phyloP scores from a whole-genome alignment of 30 jellyfish, hydroid and myxozoan species.

The Aurelia aurita region DNA sequence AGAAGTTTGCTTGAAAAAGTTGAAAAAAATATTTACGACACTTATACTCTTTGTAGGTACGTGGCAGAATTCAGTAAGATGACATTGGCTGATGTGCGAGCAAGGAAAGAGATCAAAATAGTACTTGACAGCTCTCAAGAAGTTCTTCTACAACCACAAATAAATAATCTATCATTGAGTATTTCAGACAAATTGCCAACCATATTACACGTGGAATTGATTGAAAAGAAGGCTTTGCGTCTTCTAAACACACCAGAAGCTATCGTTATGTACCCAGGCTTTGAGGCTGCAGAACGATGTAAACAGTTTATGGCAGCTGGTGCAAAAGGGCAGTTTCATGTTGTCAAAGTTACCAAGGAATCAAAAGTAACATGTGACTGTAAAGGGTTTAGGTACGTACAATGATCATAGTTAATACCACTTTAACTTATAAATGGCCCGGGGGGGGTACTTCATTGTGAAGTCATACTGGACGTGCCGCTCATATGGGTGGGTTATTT shows the following conservation, averaged over 20 bases:
- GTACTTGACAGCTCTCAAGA: too few relatives aligned
- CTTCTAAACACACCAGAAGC: neutral
- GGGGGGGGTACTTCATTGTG: too few relatives aligned
- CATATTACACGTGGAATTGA: neutral
- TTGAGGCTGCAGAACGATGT: neutral
- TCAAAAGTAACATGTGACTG: neutral
- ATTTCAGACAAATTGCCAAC: neutral
- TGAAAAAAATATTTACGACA: too few relatives aligned
- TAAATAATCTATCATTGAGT: neutral
- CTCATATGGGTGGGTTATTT: too few relatives aligned
- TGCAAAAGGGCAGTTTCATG: neutral
- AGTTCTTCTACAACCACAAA: neutral
- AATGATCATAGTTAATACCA: neutral
- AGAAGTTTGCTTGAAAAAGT: too few relatives aligned
- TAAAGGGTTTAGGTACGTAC: neutral
- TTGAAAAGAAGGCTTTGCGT: constrained; percentile 7
- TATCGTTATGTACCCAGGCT: neutral
- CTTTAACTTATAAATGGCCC: too few relatives aligned
- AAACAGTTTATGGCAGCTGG: neutral
- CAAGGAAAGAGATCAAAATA: too few relatives aligned
- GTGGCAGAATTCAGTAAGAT: too few relatives aligned
- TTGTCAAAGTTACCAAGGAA: neutral
- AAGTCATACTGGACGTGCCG: too few relatives aligned
- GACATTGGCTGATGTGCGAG: too few relatives aligned
- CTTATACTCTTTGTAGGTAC: too few relatives aligned